Percentiles rank a stretch among this genome's conserved stretches.
phyloP scores from a whole-genome alignment of 2,797 vertebrate genomes.

The Smutsia temminckii region DNA sequence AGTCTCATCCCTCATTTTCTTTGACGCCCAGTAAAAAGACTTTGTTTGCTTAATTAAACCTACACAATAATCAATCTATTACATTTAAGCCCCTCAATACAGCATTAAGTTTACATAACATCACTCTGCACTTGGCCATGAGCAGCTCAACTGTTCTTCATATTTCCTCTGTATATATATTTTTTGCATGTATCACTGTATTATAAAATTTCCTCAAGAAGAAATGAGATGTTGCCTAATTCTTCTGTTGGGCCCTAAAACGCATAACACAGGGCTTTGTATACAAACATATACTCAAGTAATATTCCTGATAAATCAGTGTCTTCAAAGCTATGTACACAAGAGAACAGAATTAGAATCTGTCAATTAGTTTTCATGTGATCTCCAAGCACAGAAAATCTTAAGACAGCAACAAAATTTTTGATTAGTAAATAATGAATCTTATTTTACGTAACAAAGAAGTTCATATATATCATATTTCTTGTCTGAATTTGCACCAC shows the following conservation, averaged over 20 bases:
- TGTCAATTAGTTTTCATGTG: background rate
- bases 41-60: background rate
- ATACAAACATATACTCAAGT: background rate
- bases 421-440: background rate
- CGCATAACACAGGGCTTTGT: background rate
- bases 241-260: slow-evolving; percentile 22
- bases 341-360: background rate
- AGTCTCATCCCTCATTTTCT: background rate
- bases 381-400: slow-evolving; percentile 31
- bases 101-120: background rate
- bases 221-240: slow-evolving; percentile 38
- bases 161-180: background rate
- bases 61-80: background rate
- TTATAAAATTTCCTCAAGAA: slow-evolving; percentile 17
- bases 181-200: background rate
- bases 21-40: background rate
- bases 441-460: slow-evolving; percentile 24
- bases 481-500: background rate
- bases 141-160: slow-evolving; percentile 31
- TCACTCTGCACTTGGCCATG: background rate
- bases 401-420: background rate
- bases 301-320: slow-evolving; percentile 33
- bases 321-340: background rate
- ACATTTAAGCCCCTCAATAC: background rate
- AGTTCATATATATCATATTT: background rate